phyloP scores from a whole-genome alignment of 2,113 vertebrate genomes.

The Otocyon megalotis region DNA sequence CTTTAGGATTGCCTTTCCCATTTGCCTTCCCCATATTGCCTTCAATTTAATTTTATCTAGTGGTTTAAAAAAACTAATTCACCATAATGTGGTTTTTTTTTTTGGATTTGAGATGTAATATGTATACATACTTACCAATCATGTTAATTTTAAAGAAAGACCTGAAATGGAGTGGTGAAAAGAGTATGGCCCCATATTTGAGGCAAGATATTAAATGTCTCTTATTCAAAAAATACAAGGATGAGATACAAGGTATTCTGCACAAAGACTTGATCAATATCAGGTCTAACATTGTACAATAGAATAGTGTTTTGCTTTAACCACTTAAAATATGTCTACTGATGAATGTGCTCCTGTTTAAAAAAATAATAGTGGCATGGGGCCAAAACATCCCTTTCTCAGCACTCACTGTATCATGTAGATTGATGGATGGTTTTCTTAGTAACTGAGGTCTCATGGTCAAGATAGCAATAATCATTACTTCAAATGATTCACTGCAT shows the following conservation, averaged over 20 bases:
- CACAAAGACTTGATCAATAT: not conserved
- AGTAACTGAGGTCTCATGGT: not conserved
- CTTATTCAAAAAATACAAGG: not conserved
- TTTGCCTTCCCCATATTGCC: not conserved
- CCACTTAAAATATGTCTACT: not conserved
- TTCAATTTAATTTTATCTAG: not conserved
- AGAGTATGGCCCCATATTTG: not conserved
- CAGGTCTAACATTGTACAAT: not conserved
- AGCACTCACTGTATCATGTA: not conserved
- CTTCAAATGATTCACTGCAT: not conserved
- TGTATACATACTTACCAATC: not conserved
- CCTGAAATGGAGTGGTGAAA: not conserved
- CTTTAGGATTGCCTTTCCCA: not conserved
- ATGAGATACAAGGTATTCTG: not conserved
- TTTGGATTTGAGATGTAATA: not conserved
- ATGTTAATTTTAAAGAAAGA: not conserved
- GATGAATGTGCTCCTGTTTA: not conserved
- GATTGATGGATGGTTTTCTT: not conserved
- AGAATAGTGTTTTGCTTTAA: not conserved
- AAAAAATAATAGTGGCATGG: not conserved
- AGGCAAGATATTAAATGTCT: not conserved
- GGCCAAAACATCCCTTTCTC: not conserved
- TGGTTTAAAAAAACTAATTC: not conserved
- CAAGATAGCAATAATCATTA: not conserved
- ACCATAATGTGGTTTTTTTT: not conserved